Evolutionary conservation across 1,140 invertebrate species (phyloP).

Genomic region (Linepithema humile): DNA sequence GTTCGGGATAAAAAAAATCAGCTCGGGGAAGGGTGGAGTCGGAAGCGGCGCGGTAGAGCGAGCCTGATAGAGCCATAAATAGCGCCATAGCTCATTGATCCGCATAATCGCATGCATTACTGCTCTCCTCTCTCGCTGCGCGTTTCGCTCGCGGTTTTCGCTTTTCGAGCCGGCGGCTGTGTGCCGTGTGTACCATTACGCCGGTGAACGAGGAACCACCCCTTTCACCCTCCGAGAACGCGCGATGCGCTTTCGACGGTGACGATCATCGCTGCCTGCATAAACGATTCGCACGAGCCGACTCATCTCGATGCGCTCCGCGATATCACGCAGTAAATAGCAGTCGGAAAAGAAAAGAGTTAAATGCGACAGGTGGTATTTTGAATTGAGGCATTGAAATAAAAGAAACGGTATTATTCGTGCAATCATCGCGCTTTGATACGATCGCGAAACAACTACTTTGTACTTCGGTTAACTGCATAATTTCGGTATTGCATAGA

Average conservation of each 20-base stretch:
- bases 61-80: conserved; percentile 82
- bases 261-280: conserved; percentile 41
- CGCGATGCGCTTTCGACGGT: conserved; percentile 50
- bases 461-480: neutral
- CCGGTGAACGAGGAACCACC: conserved; percentile 64
- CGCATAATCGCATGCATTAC: conserved; percentile 83
- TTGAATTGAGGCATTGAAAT: neutral
- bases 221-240: conserved; percentile 38
- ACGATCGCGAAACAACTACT: neutral
- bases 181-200: conserved; percentile 76
- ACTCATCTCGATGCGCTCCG: neutral
- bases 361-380: neutral
- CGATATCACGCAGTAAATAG: neutral
- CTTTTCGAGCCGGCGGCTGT: conserved; percentile 75
- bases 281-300: conserved; percentile 33
- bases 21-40: conserved; percentile 20
- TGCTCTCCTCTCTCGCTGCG: conserved; percentile 63
- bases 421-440: neutral
- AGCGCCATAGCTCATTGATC: conserved; percentile 82
- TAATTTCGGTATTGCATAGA: too few species aligned
- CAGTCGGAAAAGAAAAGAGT: neutral
- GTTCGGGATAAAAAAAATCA: conserved; percentile 32
- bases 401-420: neutral
- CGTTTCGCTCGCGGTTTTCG: conserved; percentile 72
- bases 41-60: conserved; percentile 59